Evolutionary conservation across 1,140 invertebrate species (phyloP), one percentile per base, ranked within the genome.

Genomic region (Stenopsyche tienmushanensis): DNA sequence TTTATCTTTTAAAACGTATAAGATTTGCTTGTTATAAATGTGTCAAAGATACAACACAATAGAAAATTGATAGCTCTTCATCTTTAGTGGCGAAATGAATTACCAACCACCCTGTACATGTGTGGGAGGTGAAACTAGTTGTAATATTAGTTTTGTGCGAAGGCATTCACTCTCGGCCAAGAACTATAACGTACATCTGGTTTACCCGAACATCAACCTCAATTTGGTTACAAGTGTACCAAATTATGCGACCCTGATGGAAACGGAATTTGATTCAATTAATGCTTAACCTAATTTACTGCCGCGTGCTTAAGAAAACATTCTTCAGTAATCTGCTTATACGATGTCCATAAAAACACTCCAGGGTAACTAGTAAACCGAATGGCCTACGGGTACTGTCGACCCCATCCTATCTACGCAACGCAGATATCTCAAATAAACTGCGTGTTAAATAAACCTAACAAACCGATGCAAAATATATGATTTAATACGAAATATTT

Each of bases 221-320:
- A 34, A 34, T 34, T 55, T 55, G 24, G 15, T 13, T 24, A 9
- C 18, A 18, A n/a, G 13, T 25, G 47, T 34, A 55, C 29, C 25
- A 25, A 55, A 55, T 55, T 55, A 55, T 55, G 52, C 52, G 50
- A 23, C 50, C 50, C 17, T 29, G 54, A 57, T n/a, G 54, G 34
- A 20, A n/a, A 29, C 54, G 23, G 34, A 57, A 57, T 57, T 57
- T 57, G 54, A 57, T 57, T 57, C 54, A 39, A 57, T 57, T 57
- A 57, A 41, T 57, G 54, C 15, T 7, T 57, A 57, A 57, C 54
- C 34, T 29, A 29, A 57, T 57, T 57, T 57, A 57, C 29, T 57
- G 54, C 39, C 54, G 54, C 54, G 34, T 42, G 54, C 54, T 57
- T 42, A 57, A 57, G 54, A 29, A 42, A 57, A 57, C 54, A 39